phyloP scores from a whole-genome alignment of 2,797 vertebrate species.

The Eulemur coronatus region DNA sequence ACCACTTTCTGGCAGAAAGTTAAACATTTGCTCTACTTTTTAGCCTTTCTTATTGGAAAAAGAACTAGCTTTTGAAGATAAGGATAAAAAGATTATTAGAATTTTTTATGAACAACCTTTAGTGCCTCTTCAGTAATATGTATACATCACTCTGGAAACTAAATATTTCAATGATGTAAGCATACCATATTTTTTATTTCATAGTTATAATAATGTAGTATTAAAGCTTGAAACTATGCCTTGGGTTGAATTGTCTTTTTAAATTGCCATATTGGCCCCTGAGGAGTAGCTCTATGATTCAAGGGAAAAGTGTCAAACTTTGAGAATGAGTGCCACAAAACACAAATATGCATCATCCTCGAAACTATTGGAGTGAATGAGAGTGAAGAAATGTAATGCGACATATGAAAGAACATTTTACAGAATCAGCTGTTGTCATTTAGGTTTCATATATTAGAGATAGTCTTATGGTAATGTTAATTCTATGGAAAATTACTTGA shows the following conservation, averaged over 20 bases:
- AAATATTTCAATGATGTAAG: conserved; percentile 54
- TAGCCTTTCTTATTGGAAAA: conserved; percentile 51
- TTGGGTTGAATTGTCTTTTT: background rate
- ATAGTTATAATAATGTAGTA: background rate
- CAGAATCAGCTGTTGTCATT: background rate
- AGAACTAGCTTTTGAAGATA: conserved; percentile 54
- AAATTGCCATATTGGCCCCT: background rate
- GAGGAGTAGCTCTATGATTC: background rate
- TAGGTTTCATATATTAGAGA: conserved; percentile 2
- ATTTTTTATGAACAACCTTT: conserved; percentile 64
- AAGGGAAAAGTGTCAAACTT: background rate
- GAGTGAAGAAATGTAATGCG: background rate
- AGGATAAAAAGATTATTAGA: conserved; percentile 60
- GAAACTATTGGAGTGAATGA: background rate
- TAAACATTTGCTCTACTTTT: conserved; percentile 60
- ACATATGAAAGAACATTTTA: background rate
- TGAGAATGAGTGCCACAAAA: background rate
- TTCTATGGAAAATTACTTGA: background rate
- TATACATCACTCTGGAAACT: conserved; percentile 28
- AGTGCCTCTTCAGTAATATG: conserved; percentile 17
- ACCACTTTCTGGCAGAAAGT: conserved; percentile 47
- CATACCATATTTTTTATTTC: conserved; percentile 28
- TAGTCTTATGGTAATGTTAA: background rate
- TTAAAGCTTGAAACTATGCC: background rate
- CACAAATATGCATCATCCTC: background rate